Evolutionary conservation across 2,797 vertebrate species (phyloP), one percentile per base, ranked within the genome.

Genomic region (Parauchenoglanis ngamensis): DNA sequence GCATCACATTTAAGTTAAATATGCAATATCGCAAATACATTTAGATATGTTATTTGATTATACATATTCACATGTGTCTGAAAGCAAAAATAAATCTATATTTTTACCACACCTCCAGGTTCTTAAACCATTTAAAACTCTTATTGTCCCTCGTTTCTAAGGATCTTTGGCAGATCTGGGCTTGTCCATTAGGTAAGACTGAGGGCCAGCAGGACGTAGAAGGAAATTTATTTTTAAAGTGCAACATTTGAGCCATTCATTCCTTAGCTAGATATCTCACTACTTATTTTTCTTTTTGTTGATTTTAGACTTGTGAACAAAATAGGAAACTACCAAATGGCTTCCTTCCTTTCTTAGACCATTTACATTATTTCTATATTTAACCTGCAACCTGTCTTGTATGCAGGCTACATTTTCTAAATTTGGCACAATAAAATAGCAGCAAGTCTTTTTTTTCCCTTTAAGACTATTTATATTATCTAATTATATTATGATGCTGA

Each of bases 201-300:
- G 84, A 85, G 87, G 89, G 91, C 79, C 87, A 89, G 90, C 90
- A 52, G 91, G 91, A 91, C 82, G 77, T 88, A 86, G 86, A 79
- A 90, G 94, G 95, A 95, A 95, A 94, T 95, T 93, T 92, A 31
- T 89, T 93, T 93, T 93, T 91, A 94, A 93, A 94, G 91, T 88
- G 87, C 92, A 85, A 61, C 25, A 21, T 75, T 85, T 73, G 46
- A 68, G 44, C 46, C 67, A 21, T 67, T 52, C 61, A 52, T 68
- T 83, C 63, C 61, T 52, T 68, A 31, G 23, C 17, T 83, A 52
- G 61, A 67, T 67, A 52, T 52, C 61, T 67, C n/a, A 67, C 63
- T 52, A 44, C 11, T 63, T 67, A 52, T 28, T 15, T 3, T 65
- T 10, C 7, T 31, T n/a, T 67, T 83, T 68, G 25, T 83, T 52